Base-by-base conservation (phyloP, 2,888 invertebrate genomes). In the Bursaphelenchus okinawaensis region DNA sequence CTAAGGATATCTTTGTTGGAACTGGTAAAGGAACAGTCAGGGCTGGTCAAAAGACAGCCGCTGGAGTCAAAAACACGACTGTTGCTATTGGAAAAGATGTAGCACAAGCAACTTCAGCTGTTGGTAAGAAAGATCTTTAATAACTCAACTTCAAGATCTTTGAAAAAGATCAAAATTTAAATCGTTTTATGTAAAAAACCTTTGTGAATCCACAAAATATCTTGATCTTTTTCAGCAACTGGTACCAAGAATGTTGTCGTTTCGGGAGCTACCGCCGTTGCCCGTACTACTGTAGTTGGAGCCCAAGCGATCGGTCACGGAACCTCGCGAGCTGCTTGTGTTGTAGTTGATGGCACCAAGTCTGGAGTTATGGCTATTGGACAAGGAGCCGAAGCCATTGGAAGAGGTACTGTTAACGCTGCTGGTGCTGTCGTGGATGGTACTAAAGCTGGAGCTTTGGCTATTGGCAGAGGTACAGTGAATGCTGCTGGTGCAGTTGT, bases 401-500 rank as follows among this genome's bases (percentile, higher is more conserved):
- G 24, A 3, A 8, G 19, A 8, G 60, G 60, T 7, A 26, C 60
- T 9, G 31, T 52, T 1, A 50, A 59, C 16, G 27, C 60, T n/a
- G 60, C 60, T 27, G 60, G 60, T 1, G 24, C 19, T 19, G 31
- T 27, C 16, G 23, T 20, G 19, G 29, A 28, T 27, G 22, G 27
- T 16, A 24, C 20, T 1, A 23, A 20, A 12, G 23, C 58, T 22
- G 20, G 20, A 57, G 19, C 55, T 7, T 20, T 56, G 4, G 60
- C 23, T 23, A n/a, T 62, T 60, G 24, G 62, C 24, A 19, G 20
- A 8, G 60, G 60, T 12, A 26, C 27, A 1, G 22, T 6, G 3
- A 52, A 6, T n/a, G 60, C 56, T 3, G 60, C 50, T 59, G 24
- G 27, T 22, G 62, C 51, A 20, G 63, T 65, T 23, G 63, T 65